phyloP scores from a whole-genome alignment of 2,888 invertebrate species.

The Oasisia sp. region DNA sequence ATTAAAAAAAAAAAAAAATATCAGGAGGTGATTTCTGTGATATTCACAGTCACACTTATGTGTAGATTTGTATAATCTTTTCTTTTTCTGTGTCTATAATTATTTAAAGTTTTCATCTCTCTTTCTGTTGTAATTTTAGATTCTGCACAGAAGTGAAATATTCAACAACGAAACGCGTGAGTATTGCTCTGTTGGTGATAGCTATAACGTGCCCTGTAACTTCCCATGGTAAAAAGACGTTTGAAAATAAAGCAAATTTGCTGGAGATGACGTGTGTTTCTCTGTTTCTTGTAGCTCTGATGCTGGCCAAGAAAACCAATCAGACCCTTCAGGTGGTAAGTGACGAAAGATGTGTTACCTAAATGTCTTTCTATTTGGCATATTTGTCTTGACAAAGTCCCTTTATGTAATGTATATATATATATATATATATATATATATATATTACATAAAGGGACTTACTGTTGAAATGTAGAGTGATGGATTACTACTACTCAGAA shows the following conservation, averaged over 20 bases:
- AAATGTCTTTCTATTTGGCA: not conserved
- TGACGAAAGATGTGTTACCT: conserved; percentile 13
- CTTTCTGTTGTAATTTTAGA: not conserved
- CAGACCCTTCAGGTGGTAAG: conserved; percentile 58
- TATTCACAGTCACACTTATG: not conserved
- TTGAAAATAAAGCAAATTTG: too few species aligned
- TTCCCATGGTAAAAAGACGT: not conserved
- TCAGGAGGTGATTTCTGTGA: too few species aligned
- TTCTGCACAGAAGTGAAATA: not conserved
- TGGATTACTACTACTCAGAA: not conserved
- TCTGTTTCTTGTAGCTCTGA: conserved; percentile 49
- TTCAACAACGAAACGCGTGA: not conserved
- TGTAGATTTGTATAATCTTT: not conserved
- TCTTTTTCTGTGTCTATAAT: not conserved
- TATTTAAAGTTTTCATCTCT: not conserved
- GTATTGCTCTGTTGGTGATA: not conserved
- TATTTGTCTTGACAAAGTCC: not conserved
- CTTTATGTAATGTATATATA: too few species aligned
- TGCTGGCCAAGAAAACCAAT: conserved; percentile 53
- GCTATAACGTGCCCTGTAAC: not conserved
- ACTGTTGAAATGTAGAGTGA: not conserved
- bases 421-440: too few species aligned
- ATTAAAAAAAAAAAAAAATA: too few species aligned
- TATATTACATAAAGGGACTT: too few species aligned
- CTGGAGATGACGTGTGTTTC: not conserved